These are phyloP conservation scores for Glossophaga mutica DNA, from an alignment of 2,797 vertebrate species.

Conservation along the genomic window DNA sequence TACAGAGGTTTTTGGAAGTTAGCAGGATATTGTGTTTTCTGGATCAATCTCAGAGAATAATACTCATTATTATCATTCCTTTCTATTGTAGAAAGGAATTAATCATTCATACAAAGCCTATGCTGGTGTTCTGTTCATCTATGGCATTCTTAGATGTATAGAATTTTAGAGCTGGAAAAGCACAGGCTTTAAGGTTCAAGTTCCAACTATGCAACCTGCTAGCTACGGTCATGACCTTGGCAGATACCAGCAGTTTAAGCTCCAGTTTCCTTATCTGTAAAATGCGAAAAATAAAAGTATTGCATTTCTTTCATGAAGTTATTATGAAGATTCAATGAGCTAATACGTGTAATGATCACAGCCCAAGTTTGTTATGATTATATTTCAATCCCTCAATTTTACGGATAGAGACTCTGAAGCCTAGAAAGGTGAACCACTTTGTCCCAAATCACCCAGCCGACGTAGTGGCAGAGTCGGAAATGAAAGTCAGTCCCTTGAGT, in stretches of 20 bases:
- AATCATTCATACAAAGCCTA: background rate
- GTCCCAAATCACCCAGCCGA: slow-evolving; percentile 17
- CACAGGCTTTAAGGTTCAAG: background rate
- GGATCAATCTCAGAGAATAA: background rate
- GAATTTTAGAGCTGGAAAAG: slow-evolving; percentile 4
- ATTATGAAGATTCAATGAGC: background rate
- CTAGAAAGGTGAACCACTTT: background rate
- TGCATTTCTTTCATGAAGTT: background rate
- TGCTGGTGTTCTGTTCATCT: background rate
- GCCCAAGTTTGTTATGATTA: background rate
- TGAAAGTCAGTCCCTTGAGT: background rate
- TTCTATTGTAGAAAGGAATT: background rate
- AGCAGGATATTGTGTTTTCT: background rate
- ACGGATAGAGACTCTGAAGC: background rate
- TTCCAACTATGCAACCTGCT: background rate
- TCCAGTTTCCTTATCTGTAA: slow-evolving; percentile 17
- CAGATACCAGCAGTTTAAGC: background rate
- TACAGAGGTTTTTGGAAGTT: background rate
- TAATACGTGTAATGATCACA: background rate
- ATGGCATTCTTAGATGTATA: background rate
- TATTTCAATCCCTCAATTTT: background rate
- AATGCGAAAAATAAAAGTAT: background rate
- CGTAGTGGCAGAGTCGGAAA: background rate
- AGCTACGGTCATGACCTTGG: background rate
- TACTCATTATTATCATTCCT: background rate